A percentile compares a stretch with the other conserved stretches of the same genome.
These are phyloP conservation scores for Eristalis intricaria DNA, from an alignment of 2,888 invertebrate species.

Conservation along the genomic window DNA sequence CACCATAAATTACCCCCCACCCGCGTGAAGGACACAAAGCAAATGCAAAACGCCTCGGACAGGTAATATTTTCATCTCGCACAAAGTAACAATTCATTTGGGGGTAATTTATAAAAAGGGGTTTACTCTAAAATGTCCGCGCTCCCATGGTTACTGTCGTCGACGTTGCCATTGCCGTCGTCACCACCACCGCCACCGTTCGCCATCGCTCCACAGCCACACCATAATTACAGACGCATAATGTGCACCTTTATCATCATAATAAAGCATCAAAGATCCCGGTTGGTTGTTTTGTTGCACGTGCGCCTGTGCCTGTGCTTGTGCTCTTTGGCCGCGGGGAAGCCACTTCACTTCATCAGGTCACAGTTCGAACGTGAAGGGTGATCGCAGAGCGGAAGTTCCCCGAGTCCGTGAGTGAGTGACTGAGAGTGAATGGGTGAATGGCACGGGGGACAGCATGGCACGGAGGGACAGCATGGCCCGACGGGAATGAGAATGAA, in stretches of 20 bases:
- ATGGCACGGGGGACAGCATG: not conserved
- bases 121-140: slow-evolving; percentile 60
- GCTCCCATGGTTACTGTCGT: not conserved
- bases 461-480: not conserved
- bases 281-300: slow-evolving; percentile 23
- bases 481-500: slow-evolving; percentile 16
- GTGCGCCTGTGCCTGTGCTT: not conserved
- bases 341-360: slow-evolving; percentile 46
- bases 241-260: slow-evolving; percentile 67
- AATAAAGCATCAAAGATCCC: slow-evolving; percentile 63
- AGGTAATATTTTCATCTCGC: slow-evolving; percentile 65
- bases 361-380: slow-evolving; percentile 42
- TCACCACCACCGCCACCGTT: not conserved
- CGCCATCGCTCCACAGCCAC: not conserved
- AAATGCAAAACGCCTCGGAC: slow-evolving; percentile 34
- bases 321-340: not conserved
- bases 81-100: slow-evolving; percentile 65
- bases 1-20: slow-evolving; percentile 53
- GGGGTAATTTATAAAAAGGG: slow-evolving; percentile 70
- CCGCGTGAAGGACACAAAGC: not conserved
- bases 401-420: slow-evolving; percentile 3
- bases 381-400: not conserved
- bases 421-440: slow-evolving; percentile 29
- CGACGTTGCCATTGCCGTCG: not conserved
- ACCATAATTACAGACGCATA: slow-evolving; percentile 56